Evolutionary conservation across 2,888 invertebrate genomes (phyloP), one percentile per base, ranked within the genome.

Genomic region (Alsophila aescularia): DNA sequence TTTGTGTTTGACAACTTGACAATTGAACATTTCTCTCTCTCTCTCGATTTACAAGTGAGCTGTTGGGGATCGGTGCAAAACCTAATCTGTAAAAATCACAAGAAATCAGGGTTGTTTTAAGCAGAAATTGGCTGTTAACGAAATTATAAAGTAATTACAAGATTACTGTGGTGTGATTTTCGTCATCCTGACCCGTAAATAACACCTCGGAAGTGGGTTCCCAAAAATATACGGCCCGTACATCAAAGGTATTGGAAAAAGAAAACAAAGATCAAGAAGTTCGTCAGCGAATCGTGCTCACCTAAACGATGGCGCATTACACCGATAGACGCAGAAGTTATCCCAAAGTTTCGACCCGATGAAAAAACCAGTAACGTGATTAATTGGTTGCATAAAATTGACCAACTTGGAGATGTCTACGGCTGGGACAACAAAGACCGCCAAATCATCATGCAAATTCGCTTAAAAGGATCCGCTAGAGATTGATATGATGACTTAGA

Each of bases 341-440:
- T 66, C 1, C 65, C 65, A 1, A 58, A 58, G 37, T 69, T 67
- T 12, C 44, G 40, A 0, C 69, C 69, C 4, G 67, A 64, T 2
- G 54, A 63, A 1, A 58, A 51, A 0, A 15, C 21, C 0, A 58
- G 56, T 34, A 64, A 64, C 29, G 65, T 72, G 0, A 52, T n/a
- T 2, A 53, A 58, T 0, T 74, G 72, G 70, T 21, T 72, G 9
- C 62, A 69, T 31, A 73, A 69, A 48, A 72, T 75, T 18, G 74
- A 71, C 13, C 70, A 71, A 27, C 56, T 73, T 0, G 73, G 72
- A 0, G 65, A 70, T 8, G 58, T 74, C 1, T 70, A 70, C 41
- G 67, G 61, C 0, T 70, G 70, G 69, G 15, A 55, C 13, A 15
- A 29, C 13, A 54, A 13, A 9, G 58, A 64, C 8, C 50, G 53